Conservation (phyloP, 2,113 vertebrate genomes). For the Tauraco erythrolophus region DNA sequence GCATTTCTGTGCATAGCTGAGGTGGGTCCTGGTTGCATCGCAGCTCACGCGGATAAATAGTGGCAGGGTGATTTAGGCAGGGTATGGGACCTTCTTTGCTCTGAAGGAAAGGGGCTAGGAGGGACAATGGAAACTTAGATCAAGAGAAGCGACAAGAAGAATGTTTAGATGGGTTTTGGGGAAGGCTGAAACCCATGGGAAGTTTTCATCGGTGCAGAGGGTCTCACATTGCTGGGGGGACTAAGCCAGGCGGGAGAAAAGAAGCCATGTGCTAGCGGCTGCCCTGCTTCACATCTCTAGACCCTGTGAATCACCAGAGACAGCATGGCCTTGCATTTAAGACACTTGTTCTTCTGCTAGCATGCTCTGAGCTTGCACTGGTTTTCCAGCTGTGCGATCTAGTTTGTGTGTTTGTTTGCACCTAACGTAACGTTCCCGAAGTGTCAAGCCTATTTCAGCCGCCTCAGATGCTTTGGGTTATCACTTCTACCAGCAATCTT, state of each 20-base stretch:
- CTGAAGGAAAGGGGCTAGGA: neutral
- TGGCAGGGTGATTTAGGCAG: neutral
- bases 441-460: neutral
- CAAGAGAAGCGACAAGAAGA: neutral
- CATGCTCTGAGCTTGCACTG: neutral
- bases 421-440: neutral
- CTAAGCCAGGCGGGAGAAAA: neutral
- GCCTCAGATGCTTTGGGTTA: neutral
- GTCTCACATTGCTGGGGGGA: accelerated
- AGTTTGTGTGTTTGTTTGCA: neutral
- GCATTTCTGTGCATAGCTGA: neutral
- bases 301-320: neutral
- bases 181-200: neutral
- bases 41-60: neutral
- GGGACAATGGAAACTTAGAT: neutral
- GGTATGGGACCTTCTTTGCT: neutral
- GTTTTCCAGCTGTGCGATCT: neutral
- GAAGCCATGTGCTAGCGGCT: neutral
- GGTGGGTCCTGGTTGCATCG: neutral
- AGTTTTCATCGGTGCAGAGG: neutral
- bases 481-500: neutral
- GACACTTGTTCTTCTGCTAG: neutral
- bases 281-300: neutral
- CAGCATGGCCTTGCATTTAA: neutral
- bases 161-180: neutral